These are phyloP conservation scores for Matsumyia berberina DNA, from an alignment of 2,888 invertebrate species.

Conservation along the genomic window DNA sequence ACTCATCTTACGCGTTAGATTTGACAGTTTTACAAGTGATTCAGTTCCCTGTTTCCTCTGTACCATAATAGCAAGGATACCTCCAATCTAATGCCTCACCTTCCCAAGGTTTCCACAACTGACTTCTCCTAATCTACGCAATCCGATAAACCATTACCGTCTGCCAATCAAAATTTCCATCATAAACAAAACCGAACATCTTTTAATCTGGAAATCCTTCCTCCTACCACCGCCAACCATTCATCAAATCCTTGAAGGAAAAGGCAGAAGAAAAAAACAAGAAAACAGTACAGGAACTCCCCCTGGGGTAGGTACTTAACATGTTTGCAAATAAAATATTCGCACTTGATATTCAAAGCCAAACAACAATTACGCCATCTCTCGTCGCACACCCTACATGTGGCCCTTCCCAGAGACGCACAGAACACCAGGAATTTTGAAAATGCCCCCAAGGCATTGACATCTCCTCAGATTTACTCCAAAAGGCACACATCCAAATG, in stretches of 20 bases:
- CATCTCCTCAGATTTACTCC: constrained; percentile 52
- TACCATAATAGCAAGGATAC: no score
- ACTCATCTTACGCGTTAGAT: no score
- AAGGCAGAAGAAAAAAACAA: background rate
- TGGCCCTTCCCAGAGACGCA: background rate
- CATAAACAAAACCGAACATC: constrained; percentile 28
- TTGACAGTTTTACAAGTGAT: no score
- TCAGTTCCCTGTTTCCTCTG: no score
- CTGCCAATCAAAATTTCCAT: constrained; percentile 21
- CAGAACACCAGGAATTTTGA: constrained; percentile 21
- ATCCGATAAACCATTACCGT: constrained; percentile 6
- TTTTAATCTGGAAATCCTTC: constrained; percentile 29
- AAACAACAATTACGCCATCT: constrained; percentile 64
- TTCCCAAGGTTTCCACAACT: background rate
- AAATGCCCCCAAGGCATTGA: constrained; percentile 54
- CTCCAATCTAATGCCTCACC: background rate
- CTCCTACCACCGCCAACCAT: constrained; percentile 6
- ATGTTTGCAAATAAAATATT: constrained; percentile 61
- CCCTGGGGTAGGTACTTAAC: constrained; percentile 25
- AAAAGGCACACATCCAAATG: constrained; percentile 65
- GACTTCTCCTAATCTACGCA: background rate
- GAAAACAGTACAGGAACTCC: constrained; percentile 5
- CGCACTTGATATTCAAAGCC: constrained; percentile 64
- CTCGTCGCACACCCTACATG: background rate
- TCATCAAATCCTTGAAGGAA: constrained; percentile 43